A percentile compares a stretch with the other conserved stretches of the same genome.
Conservation (phyloP, 1,140 invertebrate genomes). For the Caenorhabditis remanei region DNA sequence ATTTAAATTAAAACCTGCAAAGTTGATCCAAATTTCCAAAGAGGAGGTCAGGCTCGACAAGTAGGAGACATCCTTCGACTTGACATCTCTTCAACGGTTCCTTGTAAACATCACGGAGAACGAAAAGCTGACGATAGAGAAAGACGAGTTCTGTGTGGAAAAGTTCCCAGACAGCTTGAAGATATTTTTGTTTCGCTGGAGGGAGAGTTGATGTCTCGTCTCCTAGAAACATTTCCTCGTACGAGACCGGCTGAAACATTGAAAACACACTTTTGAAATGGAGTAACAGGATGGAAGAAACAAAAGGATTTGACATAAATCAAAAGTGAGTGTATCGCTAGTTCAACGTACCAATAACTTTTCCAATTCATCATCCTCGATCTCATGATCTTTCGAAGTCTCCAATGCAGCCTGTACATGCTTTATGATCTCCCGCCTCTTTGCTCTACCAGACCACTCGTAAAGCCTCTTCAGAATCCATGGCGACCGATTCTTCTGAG, state of each 20-base stretch:
- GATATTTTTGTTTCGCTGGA: conserved; percentile 79
- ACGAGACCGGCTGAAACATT: conserved; percentile 78
- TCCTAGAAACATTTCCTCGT: conserved; percentile 79
- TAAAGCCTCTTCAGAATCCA: conserved; percentile 77
- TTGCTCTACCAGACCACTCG: conserved; percentile 76
- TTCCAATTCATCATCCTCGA: conserved; percentile 76
- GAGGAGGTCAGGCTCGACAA: conserved; percentile 83
- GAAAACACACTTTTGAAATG: conserved; percentile 9
- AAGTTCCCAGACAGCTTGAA: conserved; percentile 84
- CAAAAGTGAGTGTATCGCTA: too few relatives aligned
- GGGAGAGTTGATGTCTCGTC: conserved; percentile 75
- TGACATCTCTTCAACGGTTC: conserved; percentile 84
- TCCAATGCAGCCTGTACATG: conserved; percentile 76
- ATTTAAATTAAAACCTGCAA: conserved; percentile 80
- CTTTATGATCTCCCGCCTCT: conserved; percentile 74
- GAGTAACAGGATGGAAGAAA: not conserved
- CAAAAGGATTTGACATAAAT: not conserved
- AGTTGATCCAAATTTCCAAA: conserved; percentile 85
- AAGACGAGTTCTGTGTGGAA: conserved; percentile 84
- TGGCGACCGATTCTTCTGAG: conserved; percentile 70
- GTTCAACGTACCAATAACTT: conserved; percentile 68
- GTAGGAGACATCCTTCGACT: conserved; percentile 84
- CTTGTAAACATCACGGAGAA: conserved; percentile 85
- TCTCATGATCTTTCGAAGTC: conserved; percentile 69
- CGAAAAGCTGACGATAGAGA: conserved; percentile 84